A percentile compares a stretch with the other conserved stretches of the same genome.
phyloP scores from a whole-genome alignment of 2,113 vertebrate species.

The Pipa parva region DNA sequence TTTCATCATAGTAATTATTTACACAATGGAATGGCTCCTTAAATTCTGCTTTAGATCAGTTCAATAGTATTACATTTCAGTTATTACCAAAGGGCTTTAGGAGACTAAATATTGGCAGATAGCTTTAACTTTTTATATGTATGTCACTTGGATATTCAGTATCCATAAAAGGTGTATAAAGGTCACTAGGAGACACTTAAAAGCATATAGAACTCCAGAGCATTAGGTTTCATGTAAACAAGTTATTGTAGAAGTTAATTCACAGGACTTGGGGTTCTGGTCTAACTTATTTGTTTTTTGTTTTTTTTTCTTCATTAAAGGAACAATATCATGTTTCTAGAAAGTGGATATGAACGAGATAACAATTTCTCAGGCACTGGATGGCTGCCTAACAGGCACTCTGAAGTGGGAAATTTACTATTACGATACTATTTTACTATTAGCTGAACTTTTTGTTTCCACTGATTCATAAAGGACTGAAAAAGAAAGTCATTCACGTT shows the following conservation, averaged over 20 bases:
- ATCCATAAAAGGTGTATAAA: constrained; percentile 16
- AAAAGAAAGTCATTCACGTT: too few species aligned
- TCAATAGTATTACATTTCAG: constrained; percentile 35
- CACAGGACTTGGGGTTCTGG: neutral
- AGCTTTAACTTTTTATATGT: constrained; percentile 18
- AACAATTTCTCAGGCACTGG: neutral
- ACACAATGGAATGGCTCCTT: constrained; percentile 26
- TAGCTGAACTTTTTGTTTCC: too few species aligned
- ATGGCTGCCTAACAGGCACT: neutral
- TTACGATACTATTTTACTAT: too few species aligned
- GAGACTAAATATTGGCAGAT: constrained; percentile 18
- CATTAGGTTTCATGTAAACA: neutral
- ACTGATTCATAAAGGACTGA: too few species aligned
- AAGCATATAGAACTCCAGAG: neutral
- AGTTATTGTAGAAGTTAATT: neutral
- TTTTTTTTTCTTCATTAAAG: neutral
- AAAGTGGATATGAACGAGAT: neutral
- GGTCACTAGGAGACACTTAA: constrained; percentile 13
- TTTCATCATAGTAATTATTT: constrained; percentile 32
- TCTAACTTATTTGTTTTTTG: neutral
- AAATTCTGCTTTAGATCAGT: constrained; percentile 1
- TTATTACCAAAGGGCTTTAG: constrained; percentile 20
- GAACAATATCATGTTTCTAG: neutral
- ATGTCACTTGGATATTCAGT: constrained; percentile 21
- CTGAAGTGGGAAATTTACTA: neutral